phyloP scores from a whole-genome alignment of 2,797 vertebrate genomes.

The Fratercula arctica region DNA sequence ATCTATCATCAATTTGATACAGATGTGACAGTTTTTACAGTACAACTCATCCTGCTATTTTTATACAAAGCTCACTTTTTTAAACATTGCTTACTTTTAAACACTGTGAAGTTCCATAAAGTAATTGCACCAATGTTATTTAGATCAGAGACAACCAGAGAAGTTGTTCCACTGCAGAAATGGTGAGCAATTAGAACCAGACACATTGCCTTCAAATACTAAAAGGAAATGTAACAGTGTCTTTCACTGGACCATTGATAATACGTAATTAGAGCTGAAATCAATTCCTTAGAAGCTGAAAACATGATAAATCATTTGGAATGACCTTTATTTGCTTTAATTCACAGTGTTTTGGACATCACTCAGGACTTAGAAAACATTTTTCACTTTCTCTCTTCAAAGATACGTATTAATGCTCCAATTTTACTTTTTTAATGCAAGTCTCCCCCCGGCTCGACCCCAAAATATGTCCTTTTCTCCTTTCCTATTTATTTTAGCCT shows the following conservation, averaged over 20 bases:
- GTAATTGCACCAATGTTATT: background rate
- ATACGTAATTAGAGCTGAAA: background rate
- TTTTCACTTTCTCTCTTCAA: background rate
- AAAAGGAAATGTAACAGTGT: background rate
- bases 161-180: background rate
- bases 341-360: background rate
- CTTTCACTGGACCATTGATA: background rate
- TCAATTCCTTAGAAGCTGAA: background rate
- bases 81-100: background rate
- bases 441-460: rapidly evolving
- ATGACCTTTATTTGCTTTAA: background rate
- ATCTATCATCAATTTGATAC: background rate
- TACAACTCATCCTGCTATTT: background rate
- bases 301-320: background rate
- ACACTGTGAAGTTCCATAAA: background rate
- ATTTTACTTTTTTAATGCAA: background rate
- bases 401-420: background rate
- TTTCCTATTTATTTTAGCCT: slow-evolving; percentile 6
- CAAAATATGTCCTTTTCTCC: background rate
- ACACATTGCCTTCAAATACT: background rate
- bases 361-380: background rate
- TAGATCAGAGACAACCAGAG: background rate
- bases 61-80: background rate
- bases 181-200: background rate
- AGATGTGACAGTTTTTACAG: background rate